Evolutionary conservation across 2,797 vertebrate genomes (phyloP).

Genomic region (Poeciliopsis turneri): DNA sequence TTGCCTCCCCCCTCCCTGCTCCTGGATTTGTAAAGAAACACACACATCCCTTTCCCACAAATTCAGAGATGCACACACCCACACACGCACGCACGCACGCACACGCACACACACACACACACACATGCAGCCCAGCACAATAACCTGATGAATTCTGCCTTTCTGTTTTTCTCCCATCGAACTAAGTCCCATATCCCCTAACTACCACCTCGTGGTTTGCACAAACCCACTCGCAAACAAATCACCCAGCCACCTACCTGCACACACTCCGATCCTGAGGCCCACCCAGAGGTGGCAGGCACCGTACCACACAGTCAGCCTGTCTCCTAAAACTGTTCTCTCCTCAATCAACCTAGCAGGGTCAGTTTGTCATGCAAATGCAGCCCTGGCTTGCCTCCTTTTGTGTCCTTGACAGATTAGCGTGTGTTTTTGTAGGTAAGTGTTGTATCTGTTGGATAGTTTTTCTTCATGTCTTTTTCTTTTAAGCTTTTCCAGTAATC

Average conservation of each 20-base stretch:
- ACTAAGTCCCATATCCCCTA: slow-evolving; percentile 55
- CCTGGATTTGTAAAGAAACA: slow-evolving; percentile 26
- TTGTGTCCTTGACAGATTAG: slow-evolving; percentile 75
- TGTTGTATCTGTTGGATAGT: slow-evolving; percentile 29
- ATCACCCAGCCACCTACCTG: slow-evolving; percentile 47
- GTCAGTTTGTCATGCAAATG: slow-evolving; percentile 77
- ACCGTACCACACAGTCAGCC: slow-evolving; percentile 68
- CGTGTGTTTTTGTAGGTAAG: slow-evolving; percentile 42
- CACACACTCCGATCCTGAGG: slow-evolving; percentile 52
- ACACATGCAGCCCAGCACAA: slow-evolving; percentile 25
- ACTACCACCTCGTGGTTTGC: slow-evolving; percentile 51
- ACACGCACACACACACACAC: not conserved
- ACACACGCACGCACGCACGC: slow-evolving; percentile 18
- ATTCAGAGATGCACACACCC: slow-evolving; percentile 5
- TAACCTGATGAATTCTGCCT: slow-evolving; percentile 57
- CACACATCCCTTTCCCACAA: slow-evolving; percentile 12
- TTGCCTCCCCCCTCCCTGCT: not conserved
- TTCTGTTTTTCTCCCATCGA: slow-evolving; percentile 46
- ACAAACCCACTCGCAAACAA: slow-evolving; percentile 40
- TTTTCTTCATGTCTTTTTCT: slow-evolving; percentile 46
- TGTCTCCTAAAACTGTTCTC: slow-evolving; percentile 75
- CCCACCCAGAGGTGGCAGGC: slow-evolving; percentile 70
- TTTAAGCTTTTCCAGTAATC: slow-evolving; percentile 34
- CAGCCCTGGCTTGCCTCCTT: slow-evolving; percentile 68
- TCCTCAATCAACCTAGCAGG: slow-evolving; percentile 72